These are phyloP conservation scores for Eucidaris tribuloides DNA, from an alignment of 35 echinoderm and acorn worm genomes.

Conservation along the genomic window DNA sequence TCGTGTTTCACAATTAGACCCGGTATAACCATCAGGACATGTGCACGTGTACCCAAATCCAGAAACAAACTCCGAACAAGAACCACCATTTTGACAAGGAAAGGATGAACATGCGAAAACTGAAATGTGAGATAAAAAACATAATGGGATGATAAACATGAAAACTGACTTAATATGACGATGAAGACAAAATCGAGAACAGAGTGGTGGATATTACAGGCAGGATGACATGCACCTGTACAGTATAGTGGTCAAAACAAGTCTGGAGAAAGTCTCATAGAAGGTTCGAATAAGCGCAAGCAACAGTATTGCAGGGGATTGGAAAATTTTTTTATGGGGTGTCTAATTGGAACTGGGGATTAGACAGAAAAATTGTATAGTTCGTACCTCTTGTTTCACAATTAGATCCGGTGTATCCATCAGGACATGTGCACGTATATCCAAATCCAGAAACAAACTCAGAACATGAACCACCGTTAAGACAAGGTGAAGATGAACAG, in stretches of 20 bases:
- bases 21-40: not conserved
- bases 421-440: not conserved
- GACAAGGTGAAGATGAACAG: not conserved
- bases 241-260: too few relatives aligned
- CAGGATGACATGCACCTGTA: too few relatives aligned
- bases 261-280: too few relatives aligned
- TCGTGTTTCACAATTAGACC: constrained; percentile 25
- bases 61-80: not conserved
- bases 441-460: not conserved
- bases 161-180: too few relatives aligned
- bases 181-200: too few relatives aligned
- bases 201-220: too few relatives aligned
- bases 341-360: too few relatives aligned
- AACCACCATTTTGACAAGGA: constrained; percentile 57
- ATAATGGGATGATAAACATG: too few relatives aligned
- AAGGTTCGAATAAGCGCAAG: too few relatives aligned
- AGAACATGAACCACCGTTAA: not conserved
- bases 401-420: not conserved
- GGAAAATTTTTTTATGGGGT: too few relatives aligned
- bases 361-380: too few relatives aligned
- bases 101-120: not conserved
- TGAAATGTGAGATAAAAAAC: not conserved
- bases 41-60: not conserved
- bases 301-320: too few relatives aligned
- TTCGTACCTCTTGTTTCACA: constrained; percentile 6